Evolutionary conservation across 2,888 invertebrate species (phyloP).

Genomic region (Didymodactylos carnosus): DNA sequence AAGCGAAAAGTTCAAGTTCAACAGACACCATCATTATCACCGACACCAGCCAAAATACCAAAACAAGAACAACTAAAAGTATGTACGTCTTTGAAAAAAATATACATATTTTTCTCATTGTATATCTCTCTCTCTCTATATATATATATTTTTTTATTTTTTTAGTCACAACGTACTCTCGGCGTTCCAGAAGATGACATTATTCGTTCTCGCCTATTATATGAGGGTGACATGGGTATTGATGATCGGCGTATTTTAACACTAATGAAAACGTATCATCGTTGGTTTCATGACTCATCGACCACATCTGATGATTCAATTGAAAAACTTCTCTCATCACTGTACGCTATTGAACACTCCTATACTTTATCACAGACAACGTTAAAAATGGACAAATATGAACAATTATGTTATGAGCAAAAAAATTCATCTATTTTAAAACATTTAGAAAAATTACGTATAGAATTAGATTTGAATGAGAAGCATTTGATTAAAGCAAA

Average conservation of each 20-base stretch:
- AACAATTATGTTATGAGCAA: not conserved
- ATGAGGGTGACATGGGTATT: constrained; percentile 93
- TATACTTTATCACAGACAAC: not conserved
- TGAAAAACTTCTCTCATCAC: constrained; percentile 27
- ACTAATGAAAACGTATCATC: constrained; percentile 49
- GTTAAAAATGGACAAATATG: not conserved
- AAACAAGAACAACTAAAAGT: no score
- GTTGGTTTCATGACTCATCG: constrained; percentile 24
- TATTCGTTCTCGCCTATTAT: constrained; percentile 64
- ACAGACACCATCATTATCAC: no score
- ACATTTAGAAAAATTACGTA: not conserved
- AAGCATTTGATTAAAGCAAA: not conserved
- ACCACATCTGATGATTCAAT: constrained; percentile 15
- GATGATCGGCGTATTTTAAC: constrained; percentile 73
- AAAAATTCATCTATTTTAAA: not conserved
- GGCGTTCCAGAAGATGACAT: constrained; percentile 51
- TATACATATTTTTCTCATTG: no score
- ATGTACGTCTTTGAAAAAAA: no score
- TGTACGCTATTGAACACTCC: constrained; percentile 5
- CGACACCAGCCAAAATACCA: no score
- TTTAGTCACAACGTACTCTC: not conserved
- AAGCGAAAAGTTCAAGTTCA: no score
- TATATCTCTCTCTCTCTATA: no score
- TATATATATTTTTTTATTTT: no score
- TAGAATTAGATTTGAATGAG: not conserved